phyloP scores from a whole-genome alignment of 2,113 vertebrate genomes.

The Sakesphorus luctuosus region DNA sequence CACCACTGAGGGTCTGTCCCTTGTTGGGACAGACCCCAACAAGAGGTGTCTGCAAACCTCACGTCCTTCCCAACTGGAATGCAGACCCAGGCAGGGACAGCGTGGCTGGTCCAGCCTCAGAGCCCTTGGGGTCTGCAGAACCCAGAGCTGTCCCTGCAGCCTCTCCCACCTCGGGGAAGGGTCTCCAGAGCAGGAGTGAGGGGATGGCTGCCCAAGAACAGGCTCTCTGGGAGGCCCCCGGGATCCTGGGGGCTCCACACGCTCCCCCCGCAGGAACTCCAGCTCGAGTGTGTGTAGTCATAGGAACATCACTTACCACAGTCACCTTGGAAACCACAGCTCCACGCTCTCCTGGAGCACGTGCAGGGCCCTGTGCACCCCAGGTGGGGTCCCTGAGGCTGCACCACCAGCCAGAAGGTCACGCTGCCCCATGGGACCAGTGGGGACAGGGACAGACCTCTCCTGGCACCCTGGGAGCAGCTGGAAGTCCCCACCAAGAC shows the following conservation, averaged over 20 bases:
- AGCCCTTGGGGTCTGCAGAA: neutral
- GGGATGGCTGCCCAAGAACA: neutral
- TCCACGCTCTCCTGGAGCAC: neutral
- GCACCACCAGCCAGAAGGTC: neutral
- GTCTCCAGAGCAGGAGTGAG: neutral
- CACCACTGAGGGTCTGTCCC: neutral
- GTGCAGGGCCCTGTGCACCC: neutral
- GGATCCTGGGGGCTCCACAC: neutral
- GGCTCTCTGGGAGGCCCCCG: neutral
- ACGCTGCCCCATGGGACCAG: accelerated
- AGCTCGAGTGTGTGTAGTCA: neutral
- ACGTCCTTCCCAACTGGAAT: neutral
- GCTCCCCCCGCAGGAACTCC: neutral
- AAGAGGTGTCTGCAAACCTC: neutral
- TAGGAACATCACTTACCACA: constrained; percentile 36
- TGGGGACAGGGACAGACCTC: neutral
- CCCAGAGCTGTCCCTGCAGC: neutral
- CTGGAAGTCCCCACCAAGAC: neutral
- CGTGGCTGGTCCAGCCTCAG: accelerated
- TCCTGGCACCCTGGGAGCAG: neutral
- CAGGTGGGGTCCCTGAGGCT: accelerated
- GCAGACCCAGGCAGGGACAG: neutral
- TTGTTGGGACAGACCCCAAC: neutral
- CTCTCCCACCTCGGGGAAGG: neutral
- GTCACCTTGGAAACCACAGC: constrained; percentile 43